Evolutionary conservation across 2,888 invertebrate genomes (phyloP).

Genomic region (Tachina grossa): DNA sequence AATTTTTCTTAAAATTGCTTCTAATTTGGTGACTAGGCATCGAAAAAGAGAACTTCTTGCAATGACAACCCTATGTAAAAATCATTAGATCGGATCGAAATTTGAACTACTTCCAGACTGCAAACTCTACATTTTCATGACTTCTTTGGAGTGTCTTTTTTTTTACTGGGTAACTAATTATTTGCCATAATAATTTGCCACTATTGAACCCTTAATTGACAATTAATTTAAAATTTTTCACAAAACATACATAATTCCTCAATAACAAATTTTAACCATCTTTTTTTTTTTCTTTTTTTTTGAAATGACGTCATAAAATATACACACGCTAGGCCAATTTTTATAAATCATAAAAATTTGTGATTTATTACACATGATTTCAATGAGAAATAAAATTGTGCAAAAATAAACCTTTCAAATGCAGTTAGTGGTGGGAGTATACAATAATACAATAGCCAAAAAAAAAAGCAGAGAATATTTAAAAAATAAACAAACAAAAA

Average conservation of each 20-base stretch:
- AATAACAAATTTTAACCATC: constrained; percentile 55
- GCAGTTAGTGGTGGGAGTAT: constrained; percentile 40
- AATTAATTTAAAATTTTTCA: constrained; percentile 15
- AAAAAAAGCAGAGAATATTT: constrained; percentile 10
- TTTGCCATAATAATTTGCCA: constrained; percentile 54
- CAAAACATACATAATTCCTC: constrained; percentile 18
- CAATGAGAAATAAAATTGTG: constrained; percentile 50
- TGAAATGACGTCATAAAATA: constrained; percentile 50
- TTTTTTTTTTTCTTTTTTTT: constrained; percentile 34
- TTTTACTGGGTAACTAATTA: too few species aligned
- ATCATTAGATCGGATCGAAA: too few species aligned
- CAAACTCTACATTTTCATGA: too few species aligned
- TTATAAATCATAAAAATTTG: constrained; percentile 58
- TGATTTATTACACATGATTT: constrained; percentile 64
- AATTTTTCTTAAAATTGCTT: too few species aligned
- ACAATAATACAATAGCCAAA: background rate
- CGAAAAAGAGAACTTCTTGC: too few species aligned
- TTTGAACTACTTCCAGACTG: too few species aligned
- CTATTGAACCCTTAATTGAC: constrained; percentile 25
- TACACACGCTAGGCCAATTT: constrained; percentile 17
- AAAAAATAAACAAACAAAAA: constrained; percentile 37
- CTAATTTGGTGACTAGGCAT: too few species aligned
- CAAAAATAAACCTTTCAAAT: constrained; percentile 59
- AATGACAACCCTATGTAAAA: too few species aligned
- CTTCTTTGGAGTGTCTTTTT: too few species aligned